Percentiles rank a stretch among this genome's conserved stretches.
Evolutionary conservation across 2,113 vertebrate genomes (phyloP).

Genomic region (Cinclus mexicanus): DNA sequence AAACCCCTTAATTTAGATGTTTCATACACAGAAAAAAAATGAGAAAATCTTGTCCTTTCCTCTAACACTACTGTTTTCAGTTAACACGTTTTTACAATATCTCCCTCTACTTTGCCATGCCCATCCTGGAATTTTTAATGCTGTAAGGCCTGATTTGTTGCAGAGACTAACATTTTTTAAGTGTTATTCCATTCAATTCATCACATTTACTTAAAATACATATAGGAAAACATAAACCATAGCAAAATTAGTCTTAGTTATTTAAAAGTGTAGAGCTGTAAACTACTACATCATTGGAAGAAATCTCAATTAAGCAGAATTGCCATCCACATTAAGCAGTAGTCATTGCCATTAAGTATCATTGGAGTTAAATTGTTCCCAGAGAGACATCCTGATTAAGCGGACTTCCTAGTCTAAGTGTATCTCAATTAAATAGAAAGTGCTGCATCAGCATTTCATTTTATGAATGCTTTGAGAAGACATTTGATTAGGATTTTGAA

Average conservation of each 20-base stretch:
- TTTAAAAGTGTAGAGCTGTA: slow-evolving; percentile 50
- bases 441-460: slow-evolving; percentile 56
- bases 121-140: not conserved
- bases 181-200: not conserved
- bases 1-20: not conserved
- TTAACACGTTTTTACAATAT: not conserved
- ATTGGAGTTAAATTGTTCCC: slow-evolving; percentile 67
- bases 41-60: not conserved
- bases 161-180: not conserved
- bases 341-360: slow-evolving; percentile 69
- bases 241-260: slow-evolving; percentile 50
- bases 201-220: slow-evolving; percentile 43
- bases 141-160: not conserved
- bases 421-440: slow-evolving; percentile 52
- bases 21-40: not conserved
- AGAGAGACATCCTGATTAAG: slow-evolving; percentile 57
- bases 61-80: not conserved
- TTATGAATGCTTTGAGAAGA: slow-evolving; percentile 42
- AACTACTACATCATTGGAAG: slow-evolving; percentile 41
- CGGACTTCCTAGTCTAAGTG: slow-evolving; percentile 60
- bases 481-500: slow-evolving; percentile 53
- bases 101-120: not conserved
- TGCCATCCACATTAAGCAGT: slow-evolving; percentile 62
- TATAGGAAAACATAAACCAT: slow-evolving; percentile 27
- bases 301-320: slow-evolving; percentile 64